A percentile compares a stretch with the other conserved stretches of the same genome.
Evolutionary conservation across 1,140 invertebrate species (phyloP).

Genomic region (Adelges cooleyi): DNA sequence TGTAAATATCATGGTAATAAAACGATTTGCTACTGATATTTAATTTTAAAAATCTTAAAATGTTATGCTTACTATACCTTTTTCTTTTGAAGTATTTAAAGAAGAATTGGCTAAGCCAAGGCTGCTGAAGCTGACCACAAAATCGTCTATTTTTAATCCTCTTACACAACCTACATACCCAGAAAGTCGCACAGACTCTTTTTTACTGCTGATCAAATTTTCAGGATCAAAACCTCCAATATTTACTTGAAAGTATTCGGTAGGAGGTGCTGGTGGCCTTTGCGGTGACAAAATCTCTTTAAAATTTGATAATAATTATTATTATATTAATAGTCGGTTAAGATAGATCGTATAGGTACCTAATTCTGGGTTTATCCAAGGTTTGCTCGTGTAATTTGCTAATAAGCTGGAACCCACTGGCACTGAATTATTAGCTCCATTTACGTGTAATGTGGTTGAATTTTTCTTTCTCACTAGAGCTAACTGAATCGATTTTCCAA

Average conservation of each 20-base stretch:
- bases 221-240: constrained; percentile 71
- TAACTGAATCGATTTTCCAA: constrained; percentile 70
- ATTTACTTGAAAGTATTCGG: constrained; percentile 78
- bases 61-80: background rate
- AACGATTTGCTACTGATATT: no score
- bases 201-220: constrained; percentile 52
- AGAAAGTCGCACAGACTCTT: constrained; percentile 47
- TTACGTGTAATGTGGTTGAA: constrained; percentile 68
- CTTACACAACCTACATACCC: constrained; percentile 79
- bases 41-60: background rate
- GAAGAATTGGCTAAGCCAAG: constrained; percentile 21
- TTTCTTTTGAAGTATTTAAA: constrained; percentile 18
- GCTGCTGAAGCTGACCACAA: constrained; percentile 54
- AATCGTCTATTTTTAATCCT: constrained; percentile 73
- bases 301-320: background rate
- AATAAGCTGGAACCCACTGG: constrained; percentile 56
- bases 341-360: constrained; percentile 44
- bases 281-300: constrained; percentile 73
- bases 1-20: no score
- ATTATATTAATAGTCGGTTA: no score
- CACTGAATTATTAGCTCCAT: constrained; percentile 60
- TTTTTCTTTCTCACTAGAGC: constrained; percentile 62
- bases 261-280: constrained; percentile 66
- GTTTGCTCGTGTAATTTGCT: constrained; percentile 64
- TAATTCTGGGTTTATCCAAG: constrained; percentile 70